Evolutionary conservation across 2,113 vertebrate genomes (phyloP).

Genomic region (Xiphias gladius): DNA sequence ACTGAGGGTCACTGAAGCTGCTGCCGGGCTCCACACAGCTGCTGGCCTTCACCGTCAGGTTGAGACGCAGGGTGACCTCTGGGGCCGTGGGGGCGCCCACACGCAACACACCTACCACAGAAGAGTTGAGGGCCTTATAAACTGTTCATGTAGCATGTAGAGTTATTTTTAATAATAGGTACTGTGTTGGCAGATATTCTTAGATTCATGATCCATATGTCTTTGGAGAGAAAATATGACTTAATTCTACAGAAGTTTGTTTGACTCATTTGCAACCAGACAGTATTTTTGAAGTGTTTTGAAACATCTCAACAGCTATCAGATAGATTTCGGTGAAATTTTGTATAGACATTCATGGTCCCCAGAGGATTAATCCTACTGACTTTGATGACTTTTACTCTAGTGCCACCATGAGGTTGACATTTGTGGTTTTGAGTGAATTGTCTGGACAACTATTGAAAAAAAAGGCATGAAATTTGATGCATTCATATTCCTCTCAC

Average conservation of each 20-base stretch:
- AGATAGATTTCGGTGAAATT: background rate
- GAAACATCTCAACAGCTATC: too few relatives aligned
- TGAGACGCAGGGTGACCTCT: conserved; percentile 91
- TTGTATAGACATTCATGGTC: background rate
- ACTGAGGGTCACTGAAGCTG: conserved; percentile 84
- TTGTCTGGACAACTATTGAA: background rate
- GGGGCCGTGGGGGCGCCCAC: conserved; percentile 82
- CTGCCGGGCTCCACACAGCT: conserved; percentile 88
- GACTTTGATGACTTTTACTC: background rate
- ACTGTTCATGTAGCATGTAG: background rate
- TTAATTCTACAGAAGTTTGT: background rate
- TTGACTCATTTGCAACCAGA: too few relatives aligned
- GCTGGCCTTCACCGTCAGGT: conserved; percentile 92
- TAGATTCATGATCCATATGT: too few relatives aligned
- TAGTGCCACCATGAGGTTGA: too few relatives aligned
- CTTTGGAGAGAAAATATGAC: background rate
- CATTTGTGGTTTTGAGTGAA: background rate
- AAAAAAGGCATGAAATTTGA: too few relatives aligned
- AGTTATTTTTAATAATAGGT: background rate
- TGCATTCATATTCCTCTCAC: too few relatives aligned
- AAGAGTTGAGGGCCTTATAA: background rate
- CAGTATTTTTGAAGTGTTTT: too few relatives aligned
- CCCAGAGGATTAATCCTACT: background rate
- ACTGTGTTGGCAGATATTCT: too few relatives aligned
- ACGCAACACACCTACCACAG: conserved; percentile 77